Base-by-base conservation (phyloP, 2,797 vertebrate genomes). In the Allobates femoralis region DNA sequence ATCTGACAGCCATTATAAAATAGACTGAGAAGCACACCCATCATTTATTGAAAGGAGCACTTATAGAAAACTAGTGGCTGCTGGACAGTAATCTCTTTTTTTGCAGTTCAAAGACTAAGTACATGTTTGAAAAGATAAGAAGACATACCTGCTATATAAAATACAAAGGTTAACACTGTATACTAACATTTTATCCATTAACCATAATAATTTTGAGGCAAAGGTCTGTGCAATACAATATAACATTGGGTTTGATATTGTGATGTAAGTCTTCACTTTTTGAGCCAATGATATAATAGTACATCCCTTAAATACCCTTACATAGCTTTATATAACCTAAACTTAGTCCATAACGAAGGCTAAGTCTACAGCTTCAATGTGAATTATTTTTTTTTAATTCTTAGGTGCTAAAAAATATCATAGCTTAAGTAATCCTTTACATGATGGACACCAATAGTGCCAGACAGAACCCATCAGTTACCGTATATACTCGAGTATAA, bases 81-180 rank as follows among this genome's bases (percentile, higher is more conserved):
- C 50, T 79, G 83, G 67, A n/a, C 62, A 56, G 62, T 56, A 79
- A 85, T 85, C 50, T 85, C 50, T 67, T 85, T 77, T 66, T 66
- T 34, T 51, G 34, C 37, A 78, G 75, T 78, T 85, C 56, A 78
- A 58, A 55, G 71, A 78, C 16, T 79, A 85, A 85, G 30, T 85
- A 71, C 67, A 85, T 79, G 51, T 78, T 85, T 37, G 30, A 55
- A 37, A 41, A 55, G 62, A 19, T 28, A 85, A 66, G 32, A 56
- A 55, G 50, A 14, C 75, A 67, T 15, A 69, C 11, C 41, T 2
- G 53, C 18, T 60, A 46, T 19, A 78, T 53, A 67, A 55, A 41
- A 78, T 21, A 58, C 50, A 69, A 78, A 85, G 83, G 83, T 85
- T 85, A 85, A 85, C 53, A 60, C 21, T 51, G 19, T 34, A 67